phyloP scores from a whole-genome alignment of 2,113 vertebrate species.

The Engystomops pustulosus region DNA sequence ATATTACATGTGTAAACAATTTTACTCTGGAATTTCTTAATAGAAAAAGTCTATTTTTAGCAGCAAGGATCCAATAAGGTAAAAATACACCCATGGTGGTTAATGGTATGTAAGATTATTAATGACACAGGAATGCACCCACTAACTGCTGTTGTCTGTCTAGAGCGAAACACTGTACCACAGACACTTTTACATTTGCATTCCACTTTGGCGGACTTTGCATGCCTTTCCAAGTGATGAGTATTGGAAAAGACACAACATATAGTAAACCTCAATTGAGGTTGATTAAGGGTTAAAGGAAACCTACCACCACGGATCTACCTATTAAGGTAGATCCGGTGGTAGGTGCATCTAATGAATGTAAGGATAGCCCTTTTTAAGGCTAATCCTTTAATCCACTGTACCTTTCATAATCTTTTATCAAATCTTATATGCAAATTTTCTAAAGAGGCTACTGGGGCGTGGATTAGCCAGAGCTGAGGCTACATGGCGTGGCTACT shows the following conservation, averaged over 20 bases:
- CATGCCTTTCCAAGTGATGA: constrained; percentile 17
- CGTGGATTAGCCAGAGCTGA: too few species aligned
- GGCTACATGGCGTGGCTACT: too few species aligned
- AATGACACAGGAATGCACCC: neutral
- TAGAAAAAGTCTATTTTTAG: neutral
- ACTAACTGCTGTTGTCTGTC: neutral
- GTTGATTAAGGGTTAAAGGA: too few species aligned
- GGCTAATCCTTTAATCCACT: too few species aligned
- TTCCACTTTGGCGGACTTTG: constrained; percentile 8
- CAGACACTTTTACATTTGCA: neutral
- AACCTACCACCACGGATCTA: too few species aligned
- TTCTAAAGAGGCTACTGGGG: too few species aligned
- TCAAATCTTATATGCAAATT: too few species aligned
- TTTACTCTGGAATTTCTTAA: neutral
- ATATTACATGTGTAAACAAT: neutral
- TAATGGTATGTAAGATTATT: neutral
- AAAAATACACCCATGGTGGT: neutral
- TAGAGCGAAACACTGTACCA: neutral
- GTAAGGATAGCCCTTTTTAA: too few species aligned
- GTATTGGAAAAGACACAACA: constrained; percentile 16
- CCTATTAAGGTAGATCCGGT: too few species aligned
- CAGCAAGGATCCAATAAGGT: neutral
- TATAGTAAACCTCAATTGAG: constrained; percentile 1
- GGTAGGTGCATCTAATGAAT: too few species aligned
- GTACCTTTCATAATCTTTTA: too few species aligned